A percentile compares a stretch with the other conserved stretches of the same genome.
These are phyloP conservation scores for Lepidurus packardi DNA, from an alignment of 1,140 invertebrate genomes.

Conservation along the genomic window DNA sequence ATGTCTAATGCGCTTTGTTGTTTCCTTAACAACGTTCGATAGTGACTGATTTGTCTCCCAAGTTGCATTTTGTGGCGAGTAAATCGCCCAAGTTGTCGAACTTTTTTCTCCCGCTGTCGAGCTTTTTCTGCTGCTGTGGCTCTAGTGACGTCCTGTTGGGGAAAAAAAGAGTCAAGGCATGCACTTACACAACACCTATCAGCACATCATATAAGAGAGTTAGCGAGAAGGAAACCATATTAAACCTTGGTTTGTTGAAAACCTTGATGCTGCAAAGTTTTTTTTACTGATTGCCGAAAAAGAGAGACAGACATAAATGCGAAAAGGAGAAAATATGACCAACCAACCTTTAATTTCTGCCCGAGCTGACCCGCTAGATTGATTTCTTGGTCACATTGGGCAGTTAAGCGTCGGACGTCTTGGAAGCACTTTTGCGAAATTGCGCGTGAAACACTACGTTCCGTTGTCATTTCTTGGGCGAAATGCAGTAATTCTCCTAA, in stretches of 20 bases:
- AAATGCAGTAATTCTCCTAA: not conserved
- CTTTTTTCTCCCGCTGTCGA: not conserved
- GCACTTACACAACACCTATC: no score
- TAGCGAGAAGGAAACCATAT: not conserved
- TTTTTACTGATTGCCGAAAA: not conserved
- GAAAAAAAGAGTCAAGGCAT: not conserved
- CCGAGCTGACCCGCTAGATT: not conserved
- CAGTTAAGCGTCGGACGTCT: not conserved
- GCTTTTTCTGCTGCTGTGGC: not conserved
- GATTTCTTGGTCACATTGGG: not conserved
- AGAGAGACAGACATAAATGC: not conserved
- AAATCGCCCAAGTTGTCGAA: not conserved
- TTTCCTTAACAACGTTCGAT: not conserved
- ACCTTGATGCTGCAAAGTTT: not conserved
- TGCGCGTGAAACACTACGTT: not conserved
- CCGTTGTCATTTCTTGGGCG: not conserved
- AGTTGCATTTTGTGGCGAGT: not conserved
- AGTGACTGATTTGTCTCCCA: not conserved
- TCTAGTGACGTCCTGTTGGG: not conserved
- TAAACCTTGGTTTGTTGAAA: not conserved
- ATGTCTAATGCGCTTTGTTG: not conserved
- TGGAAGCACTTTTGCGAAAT: not conserved
- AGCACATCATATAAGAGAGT: no score
- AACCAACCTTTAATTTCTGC: conserved; percentile 6
- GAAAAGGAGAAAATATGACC: not conserved